phyloP scores from a whole-genome alignment of 2,113 vertebrate genomes.

The Chinchilla lanigera region DNA sequence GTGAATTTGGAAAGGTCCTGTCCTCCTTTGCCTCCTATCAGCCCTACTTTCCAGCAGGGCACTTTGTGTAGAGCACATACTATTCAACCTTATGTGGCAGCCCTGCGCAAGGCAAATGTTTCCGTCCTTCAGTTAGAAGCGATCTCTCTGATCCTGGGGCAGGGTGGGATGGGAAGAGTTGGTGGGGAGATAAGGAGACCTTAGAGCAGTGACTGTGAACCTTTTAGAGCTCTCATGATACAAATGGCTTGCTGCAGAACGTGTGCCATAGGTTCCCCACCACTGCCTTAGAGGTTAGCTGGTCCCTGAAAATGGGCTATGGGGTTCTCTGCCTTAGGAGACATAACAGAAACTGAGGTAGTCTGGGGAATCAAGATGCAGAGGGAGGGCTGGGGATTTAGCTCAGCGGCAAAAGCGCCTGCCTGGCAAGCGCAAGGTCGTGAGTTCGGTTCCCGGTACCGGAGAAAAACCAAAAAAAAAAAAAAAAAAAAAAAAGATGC shows the following conservation, averaged over 20 bases:
- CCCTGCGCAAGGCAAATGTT: not conserved
- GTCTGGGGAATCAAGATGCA: not conserved
- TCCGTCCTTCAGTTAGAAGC: not conserved
- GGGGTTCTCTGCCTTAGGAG: not conserved
- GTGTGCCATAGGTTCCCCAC: not conserved
- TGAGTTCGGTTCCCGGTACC: too few species aligned
- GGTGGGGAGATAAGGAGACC: not conserved
- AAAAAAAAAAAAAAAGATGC: too few species aligned
- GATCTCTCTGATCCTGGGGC: not conserved
- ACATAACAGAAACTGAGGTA: not conserved
- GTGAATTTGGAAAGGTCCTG: not conserved
- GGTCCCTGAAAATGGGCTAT: not conserved
- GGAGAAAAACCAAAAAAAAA: too few species aligned
- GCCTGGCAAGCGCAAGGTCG: too few species aligned
- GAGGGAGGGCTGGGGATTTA: too few species aligned
- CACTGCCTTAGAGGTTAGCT: not conserved
- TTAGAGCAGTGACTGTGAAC: not conserved
- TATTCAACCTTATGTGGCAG: not conserved
- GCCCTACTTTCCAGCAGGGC: too few species aligned
- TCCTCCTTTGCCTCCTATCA: not conserved
- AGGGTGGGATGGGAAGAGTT: not conserved
- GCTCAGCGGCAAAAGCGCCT: too few species aligned
- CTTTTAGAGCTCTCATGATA: not conserved
- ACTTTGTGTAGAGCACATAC: not conserved
- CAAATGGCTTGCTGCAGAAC: too few species aligned